phyloP scores from a whole-genome alignment of 2,113 vertebrate species.

The Phalacrocorax aristotelis region DNA sequence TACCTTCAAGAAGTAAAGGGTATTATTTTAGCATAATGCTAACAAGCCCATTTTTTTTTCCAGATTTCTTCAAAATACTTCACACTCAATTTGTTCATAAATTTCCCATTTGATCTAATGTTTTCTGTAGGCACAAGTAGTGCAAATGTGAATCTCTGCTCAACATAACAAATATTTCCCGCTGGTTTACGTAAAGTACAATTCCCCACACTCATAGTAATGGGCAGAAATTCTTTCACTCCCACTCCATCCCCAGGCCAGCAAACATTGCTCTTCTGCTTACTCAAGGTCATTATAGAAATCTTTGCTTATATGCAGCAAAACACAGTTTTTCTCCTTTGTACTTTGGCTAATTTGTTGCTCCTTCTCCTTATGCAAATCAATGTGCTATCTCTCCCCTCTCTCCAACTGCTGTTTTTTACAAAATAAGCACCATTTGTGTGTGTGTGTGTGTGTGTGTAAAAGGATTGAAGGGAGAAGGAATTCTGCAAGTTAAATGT shows the following conservation, averaged over 20 bases:
- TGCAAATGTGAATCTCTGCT: background rate
- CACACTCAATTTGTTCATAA: background rate
- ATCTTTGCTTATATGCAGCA: background rate
- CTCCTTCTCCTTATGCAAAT: background rate
- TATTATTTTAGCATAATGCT: background rate
- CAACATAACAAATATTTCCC: background rate
- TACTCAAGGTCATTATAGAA: background rate
- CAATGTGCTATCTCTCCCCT: background rate
- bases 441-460: background rate
- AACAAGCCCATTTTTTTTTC: background rate
- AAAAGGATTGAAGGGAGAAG: background rate
- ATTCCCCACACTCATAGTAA: background rate
- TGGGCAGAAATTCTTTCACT: background rate
- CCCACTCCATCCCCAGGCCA: background rate
- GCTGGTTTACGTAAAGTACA: background rate
- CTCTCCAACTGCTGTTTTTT: background rate
- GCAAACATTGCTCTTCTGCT: background rate
- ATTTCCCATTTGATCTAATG: background rate
- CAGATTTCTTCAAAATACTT: background rate
- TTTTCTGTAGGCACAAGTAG: background rate
- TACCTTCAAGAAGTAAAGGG: background rate
- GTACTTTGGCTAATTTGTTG: conserved; percentile 26
- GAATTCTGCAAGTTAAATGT: background rate
- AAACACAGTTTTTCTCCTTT: background rate
- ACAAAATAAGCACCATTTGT: background rate